These are phyloP conservation scores for Seladonia tumulorum DNA, from an alignment of 2,888 invertebrate genomes.

Conservation along the genomic window DNA sequence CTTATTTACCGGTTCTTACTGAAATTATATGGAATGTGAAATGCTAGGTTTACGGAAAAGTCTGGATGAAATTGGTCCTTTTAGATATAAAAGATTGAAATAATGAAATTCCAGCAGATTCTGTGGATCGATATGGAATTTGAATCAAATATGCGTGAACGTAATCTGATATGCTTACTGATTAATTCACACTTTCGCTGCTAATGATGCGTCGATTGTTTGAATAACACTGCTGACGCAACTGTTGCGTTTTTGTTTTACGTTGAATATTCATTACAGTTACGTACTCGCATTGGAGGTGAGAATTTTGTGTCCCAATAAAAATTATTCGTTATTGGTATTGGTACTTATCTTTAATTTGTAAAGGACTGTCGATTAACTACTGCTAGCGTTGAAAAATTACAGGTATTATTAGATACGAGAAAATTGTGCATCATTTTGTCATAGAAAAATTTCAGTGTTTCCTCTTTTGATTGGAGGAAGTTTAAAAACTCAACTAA, in stretches of 20 bases:
- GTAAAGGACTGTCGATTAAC: not conserved
- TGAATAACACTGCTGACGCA: conserved; percentile 1
- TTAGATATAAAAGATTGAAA: too few species aligned
- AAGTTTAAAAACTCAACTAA: not conserved
- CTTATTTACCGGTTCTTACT: not conserved
- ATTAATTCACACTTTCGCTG: not conserved
- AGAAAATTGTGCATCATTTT: not conserved
- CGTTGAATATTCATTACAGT: not conserved
- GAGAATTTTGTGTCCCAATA: not conserved
- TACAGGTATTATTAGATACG: not conserved
- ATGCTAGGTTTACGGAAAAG: too few species aligned
- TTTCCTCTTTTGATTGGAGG: not conserved
- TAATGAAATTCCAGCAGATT: not conserved
- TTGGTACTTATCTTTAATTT: not conserved
- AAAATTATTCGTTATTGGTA: not conserved
- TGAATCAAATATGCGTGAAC: not conserved
- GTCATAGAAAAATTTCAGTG: not conserved
- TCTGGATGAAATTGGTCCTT: too few species aligned
- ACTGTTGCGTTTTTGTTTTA: not conserved
- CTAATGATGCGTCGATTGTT: conserved; percentile 11
- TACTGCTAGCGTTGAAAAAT: not conserved
- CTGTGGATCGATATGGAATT: not conserved
- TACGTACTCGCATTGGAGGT: not conserved
- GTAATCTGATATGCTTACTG: not conserved
- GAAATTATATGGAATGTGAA: too few species aligned